These are phyloP conservation scores for Calliphora vomitoria DNA, from an alignment of 2,888 invertebrate genomes.

Conservation along the genomic window DNA sequence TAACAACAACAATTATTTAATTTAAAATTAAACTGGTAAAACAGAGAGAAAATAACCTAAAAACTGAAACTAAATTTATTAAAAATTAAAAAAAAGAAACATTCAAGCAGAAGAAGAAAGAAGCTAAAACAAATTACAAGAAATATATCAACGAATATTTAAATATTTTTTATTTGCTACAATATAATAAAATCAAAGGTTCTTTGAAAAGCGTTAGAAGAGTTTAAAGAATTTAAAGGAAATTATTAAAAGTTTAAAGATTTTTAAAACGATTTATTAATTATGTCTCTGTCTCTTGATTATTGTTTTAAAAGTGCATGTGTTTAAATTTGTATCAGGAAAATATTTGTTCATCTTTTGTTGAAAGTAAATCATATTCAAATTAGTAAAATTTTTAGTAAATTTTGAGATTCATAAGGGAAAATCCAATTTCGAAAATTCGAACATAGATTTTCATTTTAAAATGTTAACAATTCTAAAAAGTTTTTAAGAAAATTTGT, in stretches of 20 bases:
- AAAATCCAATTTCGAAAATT: too few relatives aligned
- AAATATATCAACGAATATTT: constrained; percentile 68
- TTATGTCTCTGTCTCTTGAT: too few relatives aligned
- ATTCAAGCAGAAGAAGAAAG: constrained; percentile 46
- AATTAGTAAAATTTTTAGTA: too few relatives aligned
- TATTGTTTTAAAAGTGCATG: not conserved
- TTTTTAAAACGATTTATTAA: not conserved
- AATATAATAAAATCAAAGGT: not conserved
- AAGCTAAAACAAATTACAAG: constrained; percentile 44
- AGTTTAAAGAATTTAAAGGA: constrained; percentile 19
- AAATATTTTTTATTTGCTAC: constrained; percentile 35
- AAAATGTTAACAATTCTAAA: too few relatives aligned
- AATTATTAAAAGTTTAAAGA: not conserved
- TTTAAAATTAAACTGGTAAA: constrained; percentile 17
- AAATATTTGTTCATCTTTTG: not conserved
- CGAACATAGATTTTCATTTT: too few relatives aligned
- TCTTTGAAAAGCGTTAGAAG: not conserved
- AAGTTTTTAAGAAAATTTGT: too few relatives aligned
- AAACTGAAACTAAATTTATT: constrained; percentile 13
- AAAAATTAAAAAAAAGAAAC: constrained; percentile 22
- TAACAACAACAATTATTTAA: constrained; percentile 26
- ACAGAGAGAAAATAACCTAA: not conserved
- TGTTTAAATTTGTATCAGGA: too few relatives aligned
- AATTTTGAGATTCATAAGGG: too few relatives aligned
- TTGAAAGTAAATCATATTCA: too few relatives aligned